Base-by-base conservation (phyloP, 2,888 invertebrate genomes). In the Epistrophe grossulariae region DNA sequence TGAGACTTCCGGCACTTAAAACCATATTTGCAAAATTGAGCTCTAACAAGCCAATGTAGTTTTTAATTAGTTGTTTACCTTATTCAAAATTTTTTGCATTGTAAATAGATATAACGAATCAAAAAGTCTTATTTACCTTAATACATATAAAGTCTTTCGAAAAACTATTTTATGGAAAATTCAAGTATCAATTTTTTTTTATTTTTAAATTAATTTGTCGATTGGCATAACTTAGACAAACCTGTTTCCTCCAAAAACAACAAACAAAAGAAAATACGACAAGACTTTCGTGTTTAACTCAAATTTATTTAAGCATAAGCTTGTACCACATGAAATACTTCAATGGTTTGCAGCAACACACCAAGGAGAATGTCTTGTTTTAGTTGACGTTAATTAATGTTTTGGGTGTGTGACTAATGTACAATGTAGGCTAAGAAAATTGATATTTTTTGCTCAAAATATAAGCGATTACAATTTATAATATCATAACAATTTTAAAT, bases 221-320 rank as follows among this genome's bases (percentile, higher is more conserved):
- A 77, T 72, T 43, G 60, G 62, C 73, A 66, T 19, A 78, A 50
- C 43, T 73, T 76, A 15, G n/a, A 11, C 17, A 66, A 59, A 78
- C 78, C 55, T 38, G 82, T 68, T 68, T 79, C 24, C 19, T 7
- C 28, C 19, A n/a, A 52, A 52, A 31, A 72, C 13, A 35, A 38
- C 13, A 60, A 59, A 38, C 17, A 38, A 59, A 45, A 43, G 0
- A 43, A 71, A 78, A 72, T 72, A 45, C 50, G 13, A 60, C 78
- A 83, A 79, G 68, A 55, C 55, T 62, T 73, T 76, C 78, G 73
- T 83, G 83, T 62, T 73, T 19, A 73, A 48, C 62, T 45, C 45
- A 60, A 50, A 78, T 83, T 83, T 72, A 52, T 73, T 78, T 15
- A 11, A 24, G 19, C 17, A n/a, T 48, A 64, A 64, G 8, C 66